A percentile compares a stretch with the other conserved stretches of the same genome.
Conservation (phyloP, 37 sponge, comb jelly and placozoan species). For the Geodia barretti region DNA sequence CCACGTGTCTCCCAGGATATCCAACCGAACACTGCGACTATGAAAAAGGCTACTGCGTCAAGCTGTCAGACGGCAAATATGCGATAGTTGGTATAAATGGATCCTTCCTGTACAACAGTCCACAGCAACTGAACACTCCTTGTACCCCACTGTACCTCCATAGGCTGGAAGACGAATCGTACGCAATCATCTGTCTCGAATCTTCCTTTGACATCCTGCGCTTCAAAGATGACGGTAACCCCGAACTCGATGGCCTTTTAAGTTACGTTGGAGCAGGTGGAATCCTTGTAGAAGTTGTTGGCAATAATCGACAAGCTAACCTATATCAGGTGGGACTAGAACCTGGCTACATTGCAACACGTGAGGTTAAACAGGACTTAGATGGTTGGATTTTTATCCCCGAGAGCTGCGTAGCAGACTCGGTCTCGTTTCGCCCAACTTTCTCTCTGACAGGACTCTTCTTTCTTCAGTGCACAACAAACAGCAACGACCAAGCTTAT, state of each 20-base stretch:
- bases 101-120: background rate
- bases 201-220: background rate
- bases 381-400: background rate
- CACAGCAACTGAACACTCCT: background rate
- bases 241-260: background rate
- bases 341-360: background rate
- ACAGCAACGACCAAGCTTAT: background rate
- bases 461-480: background rate
- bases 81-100: background rate
- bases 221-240: background rate
- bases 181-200: background rate
- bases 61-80: background rate
- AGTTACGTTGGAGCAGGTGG: background rate
- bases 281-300: background rate
- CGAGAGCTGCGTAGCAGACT: background rate
- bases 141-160: background rate
- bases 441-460: background rate
- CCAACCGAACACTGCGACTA: background rate
- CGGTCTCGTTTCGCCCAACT: background rate
- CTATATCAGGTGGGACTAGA: background rate
- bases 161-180: background rate
- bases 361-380: background rate
- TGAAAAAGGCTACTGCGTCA: background rate
- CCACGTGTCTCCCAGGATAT: background rate
- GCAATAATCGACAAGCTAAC: no score